Evolutionary conservation across 2,888 invertebrate species (phyloP), one percentile per base, ranked within the genome.

Genomic region (Melinopterus prodromus): DNA sequence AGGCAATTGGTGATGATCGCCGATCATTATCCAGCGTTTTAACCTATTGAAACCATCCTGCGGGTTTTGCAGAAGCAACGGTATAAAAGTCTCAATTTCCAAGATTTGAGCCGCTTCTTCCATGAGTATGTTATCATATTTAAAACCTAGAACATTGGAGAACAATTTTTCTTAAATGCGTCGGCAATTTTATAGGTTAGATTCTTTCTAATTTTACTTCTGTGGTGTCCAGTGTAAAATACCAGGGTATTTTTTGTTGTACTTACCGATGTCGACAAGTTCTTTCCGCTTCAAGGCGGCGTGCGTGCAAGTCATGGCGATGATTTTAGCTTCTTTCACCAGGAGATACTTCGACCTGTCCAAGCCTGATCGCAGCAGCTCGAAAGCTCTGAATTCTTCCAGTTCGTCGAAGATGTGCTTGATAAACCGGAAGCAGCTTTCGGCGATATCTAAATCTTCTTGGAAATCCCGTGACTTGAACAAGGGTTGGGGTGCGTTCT

Each of bases 11-110:
- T 99, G 98, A 90, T 99, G 99, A 90, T 97, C 99, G 0, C 99
- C 99, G 86, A 99, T 99, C 99, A 99, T 99, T 85, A 99, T 99
- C 99, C 99, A 99, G 15, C 99, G 93, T 90, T 99, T 99, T 81
- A 99, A 91, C 0, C 99, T 92, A 87, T 98, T 99, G 84, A 94
- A 95, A 0, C 98, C 99, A 88, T 99, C 98, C 88, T 98, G 95
- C 0, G 99, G 99, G 90, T 99, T 99, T 91, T 99, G 99, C n/a
- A 99, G 92, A 2, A 99, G 91, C 14, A 99, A 91, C 0, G 99
- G 99, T 85, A 99, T 99, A 89, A 99, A 99, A 0, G 99, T 99
- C 90, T 99, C 99, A 81, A 99, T 99, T 90, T 99, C 99, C 70
- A 99, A 91, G 86, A 99, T 99, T 90, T 99, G 99, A 0, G 99